phyloP scores from a whole-genome alignment of 2,797 vertebrate species.

The Dromococcyx pavoninus region DNA sequence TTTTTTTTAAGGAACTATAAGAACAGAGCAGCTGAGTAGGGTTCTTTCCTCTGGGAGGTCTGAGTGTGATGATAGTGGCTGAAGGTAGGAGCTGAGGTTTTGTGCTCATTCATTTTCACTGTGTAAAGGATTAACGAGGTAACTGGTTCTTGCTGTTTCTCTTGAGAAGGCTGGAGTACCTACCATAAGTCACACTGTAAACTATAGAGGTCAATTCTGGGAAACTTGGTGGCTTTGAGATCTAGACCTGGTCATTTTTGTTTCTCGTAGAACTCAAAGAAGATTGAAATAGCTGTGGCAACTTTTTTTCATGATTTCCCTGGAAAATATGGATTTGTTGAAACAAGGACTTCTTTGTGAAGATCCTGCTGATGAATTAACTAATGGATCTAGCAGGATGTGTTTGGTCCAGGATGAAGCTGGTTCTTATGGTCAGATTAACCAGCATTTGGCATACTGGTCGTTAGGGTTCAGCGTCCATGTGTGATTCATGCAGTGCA shows the following conservation, averaged over 20 bases:
- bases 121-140: background rate
- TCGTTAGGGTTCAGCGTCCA: background rate
- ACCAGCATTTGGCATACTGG: background rate
- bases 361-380: background rate
- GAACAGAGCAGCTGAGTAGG: background rate
- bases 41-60: background rate
- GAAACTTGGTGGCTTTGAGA: background rate
- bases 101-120: background rate
- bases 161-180: background rate
- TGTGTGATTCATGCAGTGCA: background rate
- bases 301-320: background rate
- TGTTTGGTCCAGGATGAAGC: background rate
- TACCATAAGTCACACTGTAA: background rate
- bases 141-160: background rate
- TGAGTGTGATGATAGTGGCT: background rate
- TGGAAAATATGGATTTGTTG: background rate
- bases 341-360: background rate
- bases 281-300: background rate
- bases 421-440: background rate
- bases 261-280: background rate
- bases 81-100: background rate
- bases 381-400: background rate
- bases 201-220: background rate
- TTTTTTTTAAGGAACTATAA: background rate
- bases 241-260: fast-evolving